phyloP scores from a whole-genome alignment of 2,113 vertebrate genomes.

The Mohoua ochrocephala region DNA sequence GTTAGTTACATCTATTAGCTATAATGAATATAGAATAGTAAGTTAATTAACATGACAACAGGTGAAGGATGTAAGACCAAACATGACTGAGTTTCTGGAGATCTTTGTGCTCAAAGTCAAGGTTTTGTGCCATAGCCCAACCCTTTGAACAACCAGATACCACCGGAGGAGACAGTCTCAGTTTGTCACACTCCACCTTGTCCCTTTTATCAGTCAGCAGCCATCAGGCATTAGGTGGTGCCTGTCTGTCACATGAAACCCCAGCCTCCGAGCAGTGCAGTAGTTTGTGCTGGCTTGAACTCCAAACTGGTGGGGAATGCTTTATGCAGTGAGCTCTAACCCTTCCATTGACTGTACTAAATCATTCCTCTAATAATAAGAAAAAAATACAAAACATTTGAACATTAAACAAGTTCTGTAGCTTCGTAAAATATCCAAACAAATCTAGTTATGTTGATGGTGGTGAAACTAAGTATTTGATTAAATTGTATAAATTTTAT shows the following conservation, averaged over 20 bases:
- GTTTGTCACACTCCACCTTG: neutral
- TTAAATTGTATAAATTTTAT: neutral
- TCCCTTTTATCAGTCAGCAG: neutral
- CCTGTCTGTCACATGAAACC: neutral
- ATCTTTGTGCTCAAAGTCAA: neutral
- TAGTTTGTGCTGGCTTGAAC: neutral
- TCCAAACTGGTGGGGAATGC: neutral
- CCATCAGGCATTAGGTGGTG: neutral
- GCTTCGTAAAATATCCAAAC: neutral
- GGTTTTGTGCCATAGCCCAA: neutral
- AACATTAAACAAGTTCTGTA: neutral
- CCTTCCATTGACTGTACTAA: neutral
- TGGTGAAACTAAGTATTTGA: neutral
- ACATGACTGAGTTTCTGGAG: neutral
- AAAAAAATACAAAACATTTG: neutral
- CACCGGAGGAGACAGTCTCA: neutral
- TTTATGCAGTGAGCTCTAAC: neutral
- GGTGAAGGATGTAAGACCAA: neutral
- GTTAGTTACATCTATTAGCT: neutral
- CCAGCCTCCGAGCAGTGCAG: neutral
- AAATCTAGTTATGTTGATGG: neutral
- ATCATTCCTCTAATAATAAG: neutral
- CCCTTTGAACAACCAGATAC: neutral
- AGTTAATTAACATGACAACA: neutral
- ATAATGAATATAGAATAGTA: neutral